phyloP scores from a whole-genome alignment of 2,113 vertebrate genomes.

The Mohoua ochrocephala region DNA sequence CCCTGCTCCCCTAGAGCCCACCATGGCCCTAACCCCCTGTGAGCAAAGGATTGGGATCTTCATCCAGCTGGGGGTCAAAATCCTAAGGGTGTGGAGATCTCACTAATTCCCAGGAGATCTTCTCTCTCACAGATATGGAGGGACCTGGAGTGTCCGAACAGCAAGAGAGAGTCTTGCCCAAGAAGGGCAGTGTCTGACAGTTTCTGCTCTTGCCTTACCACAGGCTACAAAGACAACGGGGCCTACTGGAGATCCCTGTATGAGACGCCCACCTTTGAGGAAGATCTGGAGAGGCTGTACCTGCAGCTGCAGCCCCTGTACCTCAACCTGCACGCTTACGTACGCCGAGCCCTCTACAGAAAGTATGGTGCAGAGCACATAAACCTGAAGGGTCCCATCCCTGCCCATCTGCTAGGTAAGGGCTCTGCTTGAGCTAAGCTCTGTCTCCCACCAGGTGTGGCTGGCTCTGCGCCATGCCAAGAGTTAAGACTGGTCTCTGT shows the following conservation, averaged over 20 bases:
- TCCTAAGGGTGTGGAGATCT: not conserved
- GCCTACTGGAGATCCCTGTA: conserved; percentile 90
- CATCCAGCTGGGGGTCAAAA: not conserved
- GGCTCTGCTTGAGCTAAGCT: not conserved
- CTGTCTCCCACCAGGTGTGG: not conserved
- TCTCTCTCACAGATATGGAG: not conserved
- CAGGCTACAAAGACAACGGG: conserved; percentile 86
- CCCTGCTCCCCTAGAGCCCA: not conserved
- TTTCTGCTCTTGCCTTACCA: not conserved
- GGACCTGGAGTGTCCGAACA: not conserved
- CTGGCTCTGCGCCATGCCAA: not conserved
- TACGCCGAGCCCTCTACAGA: conserved; percentile 85
- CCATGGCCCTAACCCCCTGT: not conserved
- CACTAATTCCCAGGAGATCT: not conserved
- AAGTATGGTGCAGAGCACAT: conserved; percentile 83
- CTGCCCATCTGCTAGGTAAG: conserved; percentile 93
- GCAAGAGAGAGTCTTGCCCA: not conserved
- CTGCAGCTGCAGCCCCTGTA: conserved; percentile 89
- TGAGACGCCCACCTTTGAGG: conserved; percentile 85
- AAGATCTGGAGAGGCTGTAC: conserved; percentile 87
- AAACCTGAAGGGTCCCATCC: conserved; percentile 90
- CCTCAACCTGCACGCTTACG: conserved; percentile 88
- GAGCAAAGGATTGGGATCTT: not conserved
- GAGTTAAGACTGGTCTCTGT: not conserved
- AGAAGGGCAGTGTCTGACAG: not conserved